Base-by-base conservation (phyloP, 2,888 invertebrate genomes). In the Torymus texanus region DNA sequence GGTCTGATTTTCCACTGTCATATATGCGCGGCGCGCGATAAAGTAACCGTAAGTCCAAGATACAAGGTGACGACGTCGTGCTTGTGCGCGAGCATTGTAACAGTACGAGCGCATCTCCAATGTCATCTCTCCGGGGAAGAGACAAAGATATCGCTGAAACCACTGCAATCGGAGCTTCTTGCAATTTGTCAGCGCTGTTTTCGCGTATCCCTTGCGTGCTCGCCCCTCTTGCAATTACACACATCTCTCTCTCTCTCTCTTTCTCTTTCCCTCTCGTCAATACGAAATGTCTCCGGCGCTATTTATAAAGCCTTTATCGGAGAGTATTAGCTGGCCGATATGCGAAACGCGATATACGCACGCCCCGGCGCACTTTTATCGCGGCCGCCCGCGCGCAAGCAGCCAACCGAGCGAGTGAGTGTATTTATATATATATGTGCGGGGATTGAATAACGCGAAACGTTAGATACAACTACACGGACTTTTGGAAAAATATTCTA, bases 91-190 rank as follows among this genome's bases (percentile, higher is more conserved):
- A 14, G 14, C 16, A 18, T 18, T 16, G 13, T n/a, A 21, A 14
- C 13, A 13, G n/a, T 53, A 29, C 65, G 21, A 18, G 14, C 18
- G 56, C 55, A 66, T 66, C 74, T 74, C 74, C 66, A 24, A 56
- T 74, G 74, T 66, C 63, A 50, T 66, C 29, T 41, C 21, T 41
- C 41, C 41, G 41, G 51, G 63, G 59, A 58, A 50, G 59, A 12
- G 70, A 70, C 59, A 70, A 58, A 70, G 59, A 70, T 59, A 59
- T 59, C 21, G 61, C 71, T 61, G 71, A 71, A 71, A 24, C 51
- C 51, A 61, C 71, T 71, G 75, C 5, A 72, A 72, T 53, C 29
- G 55, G 72, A 72, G 61, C 70, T 18, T 56, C 67, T 13, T 0
- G 18, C 16, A 71, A 73, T 73, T 73, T 59, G 63, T 63, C 55